These are phyloP conservation scores for Phortica okadai DNA, from an alignment of 2,888 invertebrate genomes.

Conservation along the genomic window DNA sequence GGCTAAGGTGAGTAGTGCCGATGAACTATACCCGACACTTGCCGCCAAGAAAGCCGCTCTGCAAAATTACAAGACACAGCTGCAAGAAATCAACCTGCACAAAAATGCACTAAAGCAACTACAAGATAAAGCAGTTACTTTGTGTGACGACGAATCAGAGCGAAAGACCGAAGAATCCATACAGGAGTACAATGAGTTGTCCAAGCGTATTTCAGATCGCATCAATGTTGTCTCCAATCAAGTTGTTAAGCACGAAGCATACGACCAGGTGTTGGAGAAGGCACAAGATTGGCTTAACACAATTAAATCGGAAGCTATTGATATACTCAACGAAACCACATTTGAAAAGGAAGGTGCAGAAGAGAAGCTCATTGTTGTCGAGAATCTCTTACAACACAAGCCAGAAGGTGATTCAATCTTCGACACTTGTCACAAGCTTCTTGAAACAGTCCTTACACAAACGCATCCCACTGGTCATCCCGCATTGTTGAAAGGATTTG, in stretches of 20 bases:
- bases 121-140: conserved; percentile 86
- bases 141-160: conserved; percentile 88
- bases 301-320: conserved; percentile 86
- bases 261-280: conserved; percentile 88
- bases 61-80: conserved; percentile 86
- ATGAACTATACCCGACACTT: conserved; percentile 86
- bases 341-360: conserved; percentile 88
- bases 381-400: conserved; percentile 85
- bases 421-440: conserved; percentile 82
- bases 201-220: conserved; percentile 82
- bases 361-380: conserved; percentile 84
- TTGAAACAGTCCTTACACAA: conserved; percentile 85
- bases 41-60: conserved; percentile 93
- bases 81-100: conserved; percentile 91
- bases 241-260: conserved; percentile 89
- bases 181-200: conserved; percentile 83
- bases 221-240: conserved; percentile 83
- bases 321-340: conserved; percentile 86
- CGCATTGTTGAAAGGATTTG: conserved; percentile 83
- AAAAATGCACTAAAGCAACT: conserved; percentile 90
- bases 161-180: conserved; percentile 85
- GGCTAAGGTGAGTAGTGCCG: conserved; percentile 83
- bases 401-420: conserved; percentile 85
- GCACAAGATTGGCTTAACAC: conserved; percentile 89
- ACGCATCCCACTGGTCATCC: conserved; percentile 88